Conservation (phyloP, 1,140 invertebrate species). For the Leptinotarsa defecta region DNA sequence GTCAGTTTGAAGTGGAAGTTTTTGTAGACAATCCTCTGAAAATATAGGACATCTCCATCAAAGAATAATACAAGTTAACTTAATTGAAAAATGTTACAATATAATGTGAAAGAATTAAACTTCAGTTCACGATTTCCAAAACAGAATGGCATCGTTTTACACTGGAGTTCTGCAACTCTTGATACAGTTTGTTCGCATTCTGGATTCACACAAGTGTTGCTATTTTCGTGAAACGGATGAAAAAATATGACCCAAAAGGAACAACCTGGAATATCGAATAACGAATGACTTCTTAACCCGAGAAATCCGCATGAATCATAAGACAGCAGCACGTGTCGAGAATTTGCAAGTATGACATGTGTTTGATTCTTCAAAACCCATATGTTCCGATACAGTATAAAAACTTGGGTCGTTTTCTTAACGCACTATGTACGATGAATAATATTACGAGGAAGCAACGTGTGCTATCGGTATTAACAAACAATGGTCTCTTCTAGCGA, state of each 20-base stretch:
- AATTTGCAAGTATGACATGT: slow-evolving; percentile 10
- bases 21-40: too few relatives aligned
- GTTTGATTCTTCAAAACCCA: slow-evolving; percentile 7
- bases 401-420: neutral
- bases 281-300: neutral
- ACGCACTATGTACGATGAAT: neutral
- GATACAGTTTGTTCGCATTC: too few relatives aligned
- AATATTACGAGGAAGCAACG: neutral
- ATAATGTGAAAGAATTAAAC: too few relatives aligned
- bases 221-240: too few relatives aligned
- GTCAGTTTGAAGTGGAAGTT: too few relatives aligned
- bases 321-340: slow-evolving; percentile 15
- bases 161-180: too few relatives aligned
- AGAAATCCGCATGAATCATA: slow-evolving; percentile 22
- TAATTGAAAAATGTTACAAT: too few relatives aligned
- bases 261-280: slow-evolving; percentile 11
- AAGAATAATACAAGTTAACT: too few relatives aligned
- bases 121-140: too few relatives aligned
- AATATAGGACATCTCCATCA: too few relatives aligned
- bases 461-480: slow-evolving; percentile 8
- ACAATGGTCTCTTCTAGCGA: neutral
- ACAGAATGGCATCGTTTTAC: too few relatives aligned
- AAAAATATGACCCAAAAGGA: neutral
- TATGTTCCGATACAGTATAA: neutral
- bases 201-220: too few relatives aligned